phyloP scores from a whole-genome alignment of 2,888 invertebrate species.

The Amphimallon solstitiale region DNA sequence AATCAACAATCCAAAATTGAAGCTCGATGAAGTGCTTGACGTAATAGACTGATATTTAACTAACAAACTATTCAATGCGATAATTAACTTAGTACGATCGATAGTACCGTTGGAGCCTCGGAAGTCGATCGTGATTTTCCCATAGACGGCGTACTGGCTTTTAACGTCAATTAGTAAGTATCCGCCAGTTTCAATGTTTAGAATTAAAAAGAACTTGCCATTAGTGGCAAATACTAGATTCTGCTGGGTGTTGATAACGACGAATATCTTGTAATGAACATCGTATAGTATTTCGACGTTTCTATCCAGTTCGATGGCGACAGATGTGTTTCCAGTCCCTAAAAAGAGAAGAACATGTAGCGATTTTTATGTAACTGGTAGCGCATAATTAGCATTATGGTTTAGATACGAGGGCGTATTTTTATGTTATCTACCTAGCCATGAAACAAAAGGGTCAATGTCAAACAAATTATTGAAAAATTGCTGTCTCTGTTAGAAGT shows the following conservation, averaged over 20 bases:
- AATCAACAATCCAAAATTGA: constrained; percentile 11
- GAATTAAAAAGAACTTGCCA: constrained; percentile 2
- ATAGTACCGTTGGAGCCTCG: neutral
- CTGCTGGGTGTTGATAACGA: neutral
- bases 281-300: constrained; percentile 8
- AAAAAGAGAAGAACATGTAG: neutral
- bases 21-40: constrained; percentile 9
- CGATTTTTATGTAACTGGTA: too few species aligned
- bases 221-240: constrained; percentile 2
- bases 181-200: constrained; percentile 9
- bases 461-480: too few species aligned
- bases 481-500: too few species aligned
- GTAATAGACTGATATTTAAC: neutral
- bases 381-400: too few species aligned
- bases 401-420: too few species aligned
- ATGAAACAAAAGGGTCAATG: too few species aligned
- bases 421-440: too few species aligned
- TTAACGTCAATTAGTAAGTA: constrained; percentile 1
- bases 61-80: neutral
- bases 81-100: neutral
- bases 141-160: constrained; percentile 1
- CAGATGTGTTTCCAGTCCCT: constrained; percentile 9
- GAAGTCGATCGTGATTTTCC: neutral
- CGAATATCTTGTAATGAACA: neutral
- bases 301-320: neutral